Base-by-base conservation (phyloP, 2,797 vertebrate genomes). In the Psittacula derbiana region DNA sequence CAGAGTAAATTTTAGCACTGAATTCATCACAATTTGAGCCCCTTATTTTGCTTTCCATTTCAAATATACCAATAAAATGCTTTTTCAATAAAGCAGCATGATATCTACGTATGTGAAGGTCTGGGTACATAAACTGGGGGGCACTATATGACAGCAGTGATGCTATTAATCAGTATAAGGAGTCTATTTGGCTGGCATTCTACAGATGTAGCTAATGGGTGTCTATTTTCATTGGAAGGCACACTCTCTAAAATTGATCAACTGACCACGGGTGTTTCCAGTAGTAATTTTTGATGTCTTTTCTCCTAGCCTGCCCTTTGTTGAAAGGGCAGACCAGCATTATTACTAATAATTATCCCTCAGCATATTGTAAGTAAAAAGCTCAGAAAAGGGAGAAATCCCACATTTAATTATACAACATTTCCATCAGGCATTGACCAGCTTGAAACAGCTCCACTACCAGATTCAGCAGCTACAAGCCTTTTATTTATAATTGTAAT, bases 161-260 rank as follows among this genome's bases (percentile, higher is more conserved):
- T 24, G 15, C 38, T 50, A 69, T 87, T 74, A 49, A 94, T 94
- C 88, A 93, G n/a, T 47, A 53, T 90, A 92, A 95, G 67, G 12
- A 88, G 65, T 61, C 75, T 80, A 46, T 92, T 92, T 93, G 88
- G 65, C 67, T 61, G n/a, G 31, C 47, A 85, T 86, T 61, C 86
- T 84, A 92, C 33, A 92, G 90, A 73, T 5, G 21, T 38, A 33
- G 67, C 44, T 85, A 80, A 88, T 61, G n/a, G 91, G 64, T 65
- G 46, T 65, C 72, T 80, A 66, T 43, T 78, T 85, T 92, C 92
- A 94, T 50, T 78, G 44, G 38, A 93, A 88, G 24, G 64, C 57
- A 90, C 41, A 52, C 25, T 80, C 69, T 83, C 74, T 92, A 93
- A 93, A 95, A 93, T 40, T 76, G 74, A 97, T 90, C 64, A 79